A percentile compares a stretch with the other conserved stretches of the same genome.
These are phyloP conservation scores for Chrysopa pallens DNA, from an alignment of 1,140 invertebrate species.

Conservation along the genomic window DNA sequence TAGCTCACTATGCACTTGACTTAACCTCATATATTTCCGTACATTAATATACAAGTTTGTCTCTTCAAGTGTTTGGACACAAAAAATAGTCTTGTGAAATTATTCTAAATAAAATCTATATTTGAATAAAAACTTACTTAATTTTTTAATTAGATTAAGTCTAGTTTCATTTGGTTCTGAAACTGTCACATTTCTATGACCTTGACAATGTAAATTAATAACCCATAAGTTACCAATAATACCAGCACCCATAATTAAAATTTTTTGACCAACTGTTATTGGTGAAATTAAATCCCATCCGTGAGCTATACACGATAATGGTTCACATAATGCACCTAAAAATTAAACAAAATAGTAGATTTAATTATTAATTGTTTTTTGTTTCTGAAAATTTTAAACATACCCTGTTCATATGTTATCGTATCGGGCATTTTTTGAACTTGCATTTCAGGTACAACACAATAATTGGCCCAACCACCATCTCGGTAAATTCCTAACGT, in stretches of 20 bases:
- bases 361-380: too few species aligned
- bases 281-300: conserved; percentile 40
- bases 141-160: conserved; percentile 27
- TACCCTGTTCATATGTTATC: conserved; percentile 34
- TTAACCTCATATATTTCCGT: too few species aligned
- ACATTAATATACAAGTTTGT: too few species aligned
- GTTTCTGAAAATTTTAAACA: too few species aligned
- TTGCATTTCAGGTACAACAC: conserved; percentile 33
- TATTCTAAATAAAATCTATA: too few species aligned
- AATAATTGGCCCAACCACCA: conserved; percentile 49
- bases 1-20: too few species aligned
- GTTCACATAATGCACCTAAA: conserved; percentile 38
- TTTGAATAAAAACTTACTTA: conserved; percentile 26
- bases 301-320: conserved; percentile 46
- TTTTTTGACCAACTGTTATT: conserved; percentile 33
- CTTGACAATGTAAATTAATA: conserved; percentile 39
- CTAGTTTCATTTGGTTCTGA: conserved; percentile 39
- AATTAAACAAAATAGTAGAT: conserved; percentile 2
- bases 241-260: conserved; percentile 47
- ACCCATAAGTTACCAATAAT: conserved; percentile 54
- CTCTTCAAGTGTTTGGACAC: too few species aligned
- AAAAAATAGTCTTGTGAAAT: too few species aligned
- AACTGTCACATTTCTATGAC: conserved; percentile 42
- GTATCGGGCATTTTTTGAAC: conserved; percentile 31
- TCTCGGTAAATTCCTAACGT: conserved; percentile 44